Base-by-base conservation (phyloP, 2,888 invertebrate species). In the Laspeyria flexula region DNA sequence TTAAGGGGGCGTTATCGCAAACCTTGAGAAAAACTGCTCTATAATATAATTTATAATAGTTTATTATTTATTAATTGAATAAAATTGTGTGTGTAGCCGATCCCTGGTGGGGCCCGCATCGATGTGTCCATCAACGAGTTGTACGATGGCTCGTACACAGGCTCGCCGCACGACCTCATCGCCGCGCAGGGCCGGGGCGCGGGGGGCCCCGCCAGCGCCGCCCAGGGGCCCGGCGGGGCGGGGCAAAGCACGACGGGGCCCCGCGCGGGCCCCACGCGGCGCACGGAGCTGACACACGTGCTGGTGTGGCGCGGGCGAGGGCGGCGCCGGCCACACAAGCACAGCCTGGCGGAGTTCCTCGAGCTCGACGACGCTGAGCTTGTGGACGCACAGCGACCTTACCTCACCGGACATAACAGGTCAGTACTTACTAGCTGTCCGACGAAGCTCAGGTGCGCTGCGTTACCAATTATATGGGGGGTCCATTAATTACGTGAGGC, bases 61-160 rank as follows among this genome's bases (percentile, higher is more conserved):
- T n/a, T n/a, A n/a, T n/a, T n/a, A n/a, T n/a, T n/a, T n/a, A n/a
- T n/a, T n/a, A n/a, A n/a, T n/a, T n/a, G n/a, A n/a, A n/a, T n/a
- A n/a, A n/a, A n/a, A n/a, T 21, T 5, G 15, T 15, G 5, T 3
- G 3, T 33, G 2, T 11, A 30, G 94, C 96, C 96, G 27, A 95
- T 96, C 63, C 90, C 94, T 0, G 94, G 94, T 72, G 97, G 97
- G 55, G 97, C 98, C 31, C 94, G 97, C 52, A 97, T 99, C 64
- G 98, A 99, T 89, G 98, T 99, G 1, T 96, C 98, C 0, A 97
- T 99, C 67, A 99, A 99, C 88, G 98, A 99, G 84, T 91, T 96
- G 55, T 99, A 98, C 87, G 99, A 99, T 88, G 98, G 98, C 0
- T 98, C 98, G 0, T 99, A 98, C 86, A 96, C 97, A 9, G 98